Evolutionary conservation across 2,797 vertebrate genomes (phyloP), one percentile per base, ranked within the genome.

Genomic region (Hemibagrus guttatus): DNA sequence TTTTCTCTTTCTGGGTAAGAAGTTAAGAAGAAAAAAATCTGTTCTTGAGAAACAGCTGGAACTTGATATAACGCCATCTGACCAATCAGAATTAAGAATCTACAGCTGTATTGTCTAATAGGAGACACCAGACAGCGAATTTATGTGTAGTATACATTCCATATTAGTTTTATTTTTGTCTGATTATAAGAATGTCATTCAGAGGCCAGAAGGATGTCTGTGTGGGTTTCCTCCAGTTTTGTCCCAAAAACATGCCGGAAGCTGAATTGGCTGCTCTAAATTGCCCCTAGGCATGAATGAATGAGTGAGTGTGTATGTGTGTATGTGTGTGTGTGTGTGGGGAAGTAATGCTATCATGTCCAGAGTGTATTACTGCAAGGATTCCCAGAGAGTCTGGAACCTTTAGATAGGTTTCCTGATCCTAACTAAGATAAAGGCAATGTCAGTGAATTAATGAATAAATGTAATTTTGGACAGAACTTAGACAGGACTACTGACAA

Each of bases 271-370:
- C 39, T 81, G 39, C 26, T n/a, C 39, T 81, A 81, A 28, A 46
- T n/a, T 81, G 59, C 79, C 79, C 39, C 3, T 81, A 46, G 59
- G 59, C 79, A 49, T 80, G 59, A 49, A 17, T 59, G 54, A 31
- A 11, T 80, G 35, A 42, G 35, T 61, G 54, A 21, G 75, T 35
- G 54, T 35, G 17, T 58, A 17, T 78, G 54, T 28, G 72, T 49
- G 26, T 49, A 42, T 78, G 49, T 76, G 49, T 56, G 49, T 31
- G 14, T 54, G 74, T 78, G 54, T 74, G 72, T 74, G 8, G 46
- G 46, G 7, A 8, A 14, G 12, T 3, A 63, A 49, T 81, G 11
- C 19, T 81, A 49, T 64, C 21, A 46, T 49, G 14, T 28, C 58
- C 28, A 11, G 21, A 9, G 79, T 81, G 79, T 64, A 64, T 64